Evolutionary conservation across 2,113 vertebrate genomes (phyloP).

Genomic region (Pica pica): DNA sequence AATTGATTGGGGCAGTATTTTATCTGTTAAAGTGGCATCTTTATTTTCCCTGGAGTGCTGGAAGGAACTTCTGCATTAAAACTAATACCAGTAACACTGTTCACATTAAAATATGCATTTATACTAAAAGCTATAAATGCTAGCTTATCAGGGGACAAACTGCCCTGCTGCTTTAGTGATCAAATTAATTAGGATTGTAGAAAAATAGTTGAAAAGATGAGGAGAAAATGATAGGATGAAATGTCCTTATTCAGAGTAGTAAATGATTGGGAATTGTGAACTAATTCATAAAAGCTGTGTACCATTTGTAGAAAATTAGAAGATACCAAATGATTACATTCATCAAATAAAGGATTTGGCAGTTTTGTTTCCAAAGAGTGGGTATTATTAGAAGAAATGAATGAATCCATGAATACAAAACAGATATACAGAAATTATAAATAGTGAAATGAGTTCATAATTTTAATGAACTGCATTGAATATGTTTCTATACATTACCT

Average conservation of each 20-base stretch:
- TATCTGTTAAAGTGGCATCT: not conserved
- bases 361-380: not conserved
- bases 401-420: not conserved
- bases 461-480: not conserved
- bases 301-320: not conserved
- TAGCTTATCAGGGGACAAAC: not conserved
- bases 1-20: not conserved
- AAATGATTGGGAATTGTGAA: not conserved
- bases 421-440: not conserved
- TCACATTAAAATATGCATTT: not conserved
- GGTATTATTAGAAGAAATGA: not conserved
- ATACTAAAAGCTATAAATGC: not conserved
- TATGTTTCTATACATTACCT: not conserved
- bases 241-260: not conserved
- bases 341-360: not conserved
- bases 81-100: not conserved
- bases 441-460: not conserved
- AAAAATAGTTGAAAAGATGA: not conserved
- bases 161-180: not conserved
- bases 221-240: not conserved
- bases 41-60: not conserved
- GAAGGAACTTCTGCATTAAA: not conserved
- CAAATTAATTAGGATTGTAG: not conserved
- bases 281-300: not conserved
- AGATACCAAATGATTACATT: not conserved